Base-by-base conservation (phyloP, 2,797 vertebrate species). In the Propithecus deckenii region DNA sequence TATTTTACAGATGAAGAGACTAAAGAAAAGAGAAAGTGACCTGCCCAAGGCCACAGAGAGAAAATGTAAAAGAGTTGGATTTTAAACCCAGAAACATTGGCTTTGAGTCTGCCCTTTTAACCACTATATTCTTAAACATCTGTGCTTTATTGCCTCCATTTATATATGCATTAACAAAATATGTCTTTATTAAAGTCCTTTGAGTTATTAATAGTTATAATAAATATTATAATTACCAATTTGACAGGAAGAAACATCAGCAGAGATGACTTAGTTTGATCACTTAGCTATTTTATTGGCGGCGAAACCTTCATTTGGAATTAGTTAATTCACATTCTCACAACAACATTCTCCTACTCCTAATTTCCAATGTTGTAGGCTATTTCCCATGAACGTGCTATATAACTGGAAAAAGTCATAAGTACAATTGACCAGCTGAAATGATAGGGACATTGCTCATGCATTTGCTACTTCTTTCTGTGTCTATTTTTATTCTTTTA, bases 51-150 rank as follows among this genome's bases (percentile, higher is more conserved):
- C 25, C 48, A 65, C 18, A 92, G 25, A 59, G 30, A 69, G 14
- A 89, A 94, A 93, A 95, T 74, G 20, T 72, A 85, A 88, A 89
- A 41, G 32, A 52, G 23, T 48, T 81, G 65, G n/a, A 48, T 63
- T 93, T 95, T 23, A 74, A 91, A 65, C 63, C 5, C 4, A 46
- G 38, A 65, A 87, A 83, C 3, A 55, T 81, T 17, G 35, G 32
- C 59, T 92, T 61, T 38, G 20, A 95, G 17, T 86, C 4, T 78
- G 14, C 11, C 25, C 25, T 90, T 81, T 61, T 61, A 61, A 43
- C 17, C 28, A 43, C 57, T 61, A 43, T 81, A 81, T 61, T 81
- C 38, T 81, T 61, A 43, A 81, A 81, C 38, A 72, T 2, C 89
- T 83, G 46, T 85, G 23, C 8, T 72, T 72, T 5, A 48, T 50